Evolutionary conservation across 2,888 invertebrate genomes (phyloP).

Genomic region (Hipparchia semele): DNA sequence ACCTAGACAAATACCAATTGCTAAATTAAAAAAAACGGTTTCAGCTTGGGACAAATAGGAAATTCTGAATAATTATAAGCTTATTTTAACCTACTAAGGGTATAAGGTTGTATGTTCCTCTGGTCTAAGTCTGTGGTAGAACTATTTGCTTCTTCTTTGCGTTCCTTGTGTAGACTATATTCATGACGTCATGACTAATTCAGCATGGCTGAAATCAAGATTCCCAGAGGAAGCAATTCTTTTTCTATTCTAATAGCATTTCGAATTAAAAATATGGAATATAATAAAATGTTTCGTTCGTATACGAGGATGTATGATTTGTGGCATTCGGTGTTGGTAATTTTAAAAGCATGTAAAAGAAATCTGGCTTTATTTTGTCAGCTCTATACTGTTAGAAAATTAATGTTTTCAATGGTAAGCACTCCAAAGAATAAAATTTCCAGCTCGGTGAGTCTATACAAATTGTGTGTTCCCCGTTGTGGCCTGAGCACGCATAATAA

Average conservation of each 20-base stretch:
- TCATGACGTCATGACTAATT: neutral
- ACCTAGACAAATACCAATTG: slow-evolving; percentile 73
- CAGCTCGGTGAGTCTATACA: neutral
- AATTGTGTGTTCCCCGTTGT: neutral
- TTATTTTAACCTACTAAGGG: no score
- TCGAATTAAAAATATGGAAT: no score
- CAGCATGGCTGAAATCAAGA: neutral
- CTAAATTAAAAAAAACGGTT: neutral
- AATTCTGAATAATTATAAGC: no score
- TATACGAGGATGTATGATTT: no score
- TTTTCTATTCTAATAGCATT: no score
- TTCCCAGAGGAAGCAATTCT: neutral
- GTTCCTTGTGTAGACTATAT: neutral
- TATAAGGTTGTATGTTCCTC: no score
- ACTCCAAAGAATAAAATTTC: slow-evolving; percentile 5
- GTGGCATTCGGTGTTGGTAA: neutral
- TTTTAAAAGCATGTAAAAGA: no score
- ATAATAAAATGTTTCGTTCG: no score
- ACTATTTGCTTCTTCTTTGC: neutral
- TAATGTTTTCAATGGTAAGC: slow-evolving; percentile 3
- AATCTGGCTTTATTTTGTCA: no score
- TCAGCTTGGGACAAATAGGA: no score
- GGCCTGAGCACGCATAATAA: slow-evolving; percentile 20
- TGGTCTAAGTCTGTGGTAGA: no score
- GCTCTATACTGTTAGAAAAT: no score